Conservation (phyloP, 1,140 invertebrate species). For the Oppia nitens region DNA sequence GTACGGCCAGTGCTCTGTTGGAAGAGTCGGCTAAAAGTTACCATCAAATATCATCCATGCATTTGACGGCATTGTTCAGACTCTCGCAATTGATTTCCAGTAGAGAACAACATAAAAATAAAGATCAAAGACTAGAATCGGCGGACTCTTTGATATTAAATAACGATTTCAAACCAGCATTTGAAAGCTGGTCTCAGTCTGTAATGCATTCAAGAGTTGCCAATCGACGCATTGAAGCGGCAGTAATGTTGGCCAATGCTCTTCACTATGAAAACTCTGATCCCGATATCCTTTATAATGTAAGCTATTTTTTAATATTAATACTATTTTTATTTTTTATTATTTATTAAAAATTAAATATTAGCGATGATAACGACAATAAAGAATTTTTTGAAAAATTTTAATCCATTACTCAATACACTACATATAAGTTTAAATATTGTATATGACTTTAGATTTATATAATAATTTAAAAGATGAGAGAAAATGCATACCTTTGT, state of each 20-base stretch:
- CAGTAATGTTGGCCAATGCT: neutral
- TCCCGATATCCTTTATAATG: slow-evolving; percentile 5
- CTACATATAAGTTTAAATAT: too few species aligned
- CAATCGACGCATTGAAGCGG: neutral
- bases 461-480: too few species aligned
- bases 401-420: too few species aligned
- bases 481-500: too few species aligned
- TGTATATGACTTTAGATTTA: too few species aligned
- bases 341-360: too few species aligned
- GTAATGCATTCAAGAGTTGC: neutral
- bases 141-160: neutral
- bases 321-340: too few species aligned
- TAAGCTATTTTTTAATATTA: too few species aligned
- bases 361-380: too few species aligned
- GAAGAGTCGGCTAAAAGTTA: slow-evolving; percentile 1
- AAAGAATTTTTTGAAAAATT: too few species aligned
- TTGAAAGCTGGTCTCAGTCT: neutral
- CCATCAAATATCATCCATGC: slow-evolving; percentile 6
- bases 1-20: slow-evolving; percentile 38
- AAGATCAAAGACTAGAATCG: neutral
- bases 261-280: neutral
- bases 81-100: slow-evolving; percentile 1
- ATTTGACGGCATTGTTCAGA: slow-evolving; percentile 3
- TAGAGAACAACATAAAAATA: neutral
- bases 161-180: neutral